Conservation (phyloP, 2,888 invertebrate genomes). For the Ypsolopha sequella region DNA sequence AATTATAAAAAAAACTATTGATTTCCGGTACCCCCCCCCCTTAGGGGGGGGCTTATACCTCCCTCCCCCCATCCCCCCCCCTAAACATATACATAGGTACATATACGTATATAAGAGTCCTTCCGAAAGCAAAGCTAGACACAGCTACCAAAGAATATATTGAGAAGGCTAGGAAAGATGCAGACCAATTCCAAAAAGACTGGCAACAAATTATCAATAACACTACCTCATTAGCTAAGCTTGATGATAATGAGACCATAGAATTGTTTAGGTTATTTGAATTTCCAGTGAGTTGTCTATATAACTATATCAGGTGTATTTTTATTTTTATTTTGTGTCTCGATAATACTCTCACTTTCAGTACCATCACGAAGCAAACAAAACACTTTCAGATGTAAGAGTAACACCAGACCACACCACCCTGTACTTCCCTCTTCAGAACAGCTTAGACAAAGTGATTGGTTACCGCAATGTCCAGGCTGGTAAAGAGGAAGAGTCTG, state of each 20-base stretch:
- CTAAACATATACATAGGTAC: no score
- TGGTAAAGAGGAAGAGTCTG: slow-evolving; percentile 46
- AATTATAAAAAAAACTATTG: no score
- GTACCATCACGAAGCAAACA: slow-evolving; percentile 48
- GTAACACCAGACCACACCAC: slow-evolving; percentile 60
- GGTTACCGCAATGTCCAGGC: slow-evolving; percentile 74
- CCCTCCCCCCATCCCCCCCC: no score
- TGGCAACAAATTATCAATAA: slow-evolving; percentile 55
- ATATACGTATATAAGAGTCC: no score
- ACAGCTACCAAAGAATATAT: slow-evolving; percentile 38
- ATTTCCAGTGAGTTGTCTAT: slow-evolving; percentile 59
- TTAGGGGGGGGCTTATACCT: no score
- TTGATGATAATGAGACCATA: slow-evolving; percentile 50
- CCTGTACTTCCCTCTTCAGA: slow-evolving; percentile 77
- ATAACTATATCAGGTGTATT: background rate
- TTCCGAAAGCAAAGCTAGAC: slow-evolving; percentile 43
- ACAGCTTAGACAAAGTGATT: slow-evolving; percentile 70
- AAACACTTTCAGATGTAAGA: slow-evolving; percentile 68
- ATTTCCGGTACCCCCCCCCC: no score
- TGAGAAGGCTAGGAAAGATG: slow-evolving; percentile 34
- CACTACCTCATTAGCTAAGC: slow-evolving; percentile 47
- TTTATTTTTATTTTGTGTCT: slow-evolving; percentile 15
- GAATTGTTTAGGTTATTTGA: slow-evolving; percentile 67
- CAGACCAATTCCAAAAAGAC: slow-evolving; percentile 45
- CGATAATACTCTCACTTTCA: slow-evolving; percentile 17